phyloP scores from a whole-genome alignment of 2,797 vertebrate species.

The Toxotes lorentzi region DNA sequence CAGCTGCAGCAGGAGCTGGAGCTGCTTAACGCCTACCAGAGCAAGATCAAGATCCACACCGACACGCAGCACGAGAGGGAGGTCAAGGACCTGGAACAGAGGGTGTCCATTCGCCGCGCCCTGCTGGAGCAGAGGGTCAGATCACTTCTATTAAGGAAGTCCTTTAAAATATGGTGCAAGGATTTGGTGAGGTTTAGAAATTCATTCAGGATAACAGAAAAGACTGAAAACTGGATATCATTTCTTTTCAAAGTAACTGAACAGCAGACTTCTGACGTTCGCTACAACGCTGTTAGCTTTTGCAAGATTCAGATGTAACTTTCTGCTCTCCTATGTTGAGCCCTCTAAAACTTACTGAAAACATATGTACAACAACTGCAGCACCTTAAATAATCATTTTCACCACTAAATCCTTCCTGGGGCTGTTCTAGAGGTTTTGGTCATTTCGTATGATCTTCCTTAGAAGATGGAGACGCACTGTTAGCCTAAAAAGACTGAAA shows the following conservation, averaged over 20 bases:
- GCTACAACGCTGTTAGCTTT: not conserved
- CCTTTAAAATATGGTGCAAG: conserved; percentile 17
- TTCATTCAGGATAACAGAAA: not conserved
- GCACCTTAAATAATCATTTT: not conserved
- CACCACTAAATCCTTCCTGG: not conserved
- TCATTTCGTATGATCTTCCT: not conserved
- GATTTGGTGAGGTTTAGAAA: conserved; percentile 8
- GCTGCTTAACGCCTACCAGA: conserved; percentile 95
- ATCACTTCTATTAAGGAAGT: conserved; percentile 12
- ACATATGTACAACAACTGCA: not conserved
- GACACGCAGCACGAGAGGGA: conserved; percentile 93
- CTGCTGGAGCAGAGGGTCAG: conserved; percentile 93
- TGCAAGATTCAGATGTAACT: not conserved
- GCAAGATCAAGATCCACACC: conserved; percentile 96
- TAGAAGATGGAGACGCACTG: not conserved
- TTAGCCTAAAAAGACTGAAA: not conserved
- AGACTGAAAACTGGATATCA: not conserved
- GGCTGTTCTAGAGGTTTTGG: not conserved
- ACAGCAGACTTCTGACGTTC: not conserved
- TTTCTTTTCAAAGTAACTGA: not conserved
- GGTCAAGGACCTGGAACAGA: conserved; percentile 93
- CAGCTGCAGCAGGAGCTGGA: conserved; percentile 95
- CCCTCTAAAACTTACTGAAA: not conserved
- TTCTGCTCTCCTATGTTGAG: not conserved
- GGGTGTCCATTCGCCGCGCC: conserved; percentile 92